These are phyloP conservation scores for Geopemphigus sp. DNA, from an alignment of 1,140 invertebrate genomes.

Conservation along the genomic window DNA sequence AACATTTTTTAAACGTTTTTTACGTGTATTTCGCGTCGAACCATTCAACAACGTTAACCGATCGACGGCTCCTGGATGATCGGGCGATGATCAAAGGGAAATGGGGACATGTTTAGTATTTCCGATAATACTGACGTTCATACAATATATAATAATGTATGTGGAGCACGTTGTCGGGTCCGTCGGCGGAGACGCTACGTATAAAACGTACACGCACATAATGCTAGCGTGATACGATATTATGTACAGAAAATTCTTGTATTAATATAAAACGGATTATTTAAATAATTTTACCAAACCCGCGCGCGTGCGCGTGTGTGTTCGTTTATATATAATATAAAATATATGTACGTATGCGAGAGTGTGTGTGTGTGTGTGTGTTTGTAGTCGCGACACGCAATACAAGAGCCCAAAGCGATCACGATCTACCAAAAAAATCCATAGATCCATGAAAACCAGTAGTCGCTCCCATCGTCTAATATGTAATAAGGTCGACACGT, in stretches of 20 bases:
- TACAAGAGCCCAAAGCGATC: conserved; percentile 15
- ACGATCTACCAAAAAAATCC: conserved; percentile 14
- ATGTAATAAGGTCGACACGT: neutral
- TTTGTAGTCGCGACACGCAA: conserved; percentile 26
- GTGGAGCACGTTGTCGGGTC: neutral
- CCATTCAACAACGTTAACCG: no score
- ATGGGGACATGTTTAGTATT: no score
- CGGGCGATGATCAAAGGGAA: no score
- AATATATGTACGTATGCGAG: no score
- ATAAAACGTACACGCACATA: neutral
- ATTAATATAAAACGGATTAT: conserved; percentile 38
- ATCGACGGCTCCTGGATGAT: no score
- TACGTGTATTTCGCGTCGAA: no score
- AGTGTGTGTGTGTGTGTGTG: neutral
- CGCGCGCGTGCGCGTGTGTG: neutral
- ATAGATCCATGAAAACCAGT: conserved; percentile 36
- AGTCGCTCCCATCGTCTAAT: conserved; percentile 29
- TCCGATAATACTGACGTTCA: no score
- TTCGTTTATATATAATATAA: no score
- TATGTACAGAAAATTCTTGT: conserved; percentile 2
- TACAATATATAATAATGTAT: no score
- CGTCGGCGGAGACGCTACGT: neutral
- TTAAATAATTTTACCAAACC: neutral
- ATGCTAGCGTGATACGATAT: conserved; percentile 26
- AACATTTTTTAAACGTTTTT: no score